These are phyloP conservation scores for Albula goreensis DNA, from an alignment of 2,113 vertebrate genomes.

Conservation along the genomic window DNA sequence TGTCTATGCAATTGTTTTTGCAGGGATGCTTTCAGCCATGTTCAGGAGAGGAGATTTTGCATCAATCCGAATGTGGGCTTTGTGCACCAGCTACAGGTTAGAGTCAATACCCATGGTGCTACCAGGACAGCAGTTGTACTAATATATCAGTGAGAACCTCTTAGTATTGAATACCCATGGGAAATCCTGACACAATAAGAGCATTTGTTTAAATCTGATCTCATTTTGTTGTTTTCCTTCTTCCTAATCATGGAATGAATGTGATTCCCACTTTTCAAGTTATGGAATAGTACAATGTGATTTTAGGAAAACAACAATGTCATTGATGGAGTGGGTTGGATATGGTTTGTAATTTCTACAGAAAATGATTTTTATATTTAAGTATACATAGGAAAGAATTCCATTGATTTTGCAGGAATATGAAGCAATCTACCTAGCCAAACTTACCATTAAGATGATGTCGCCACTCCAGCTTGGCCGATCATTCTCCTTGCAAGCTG, in stretches of 20 bases:
- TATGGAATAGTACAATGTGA: neutral
- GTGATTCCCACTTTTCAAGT: neutral
- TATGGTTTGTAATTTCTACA: neutral
- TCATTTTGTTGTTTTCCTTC: neutral
- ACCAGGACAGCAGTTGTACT: neutral
- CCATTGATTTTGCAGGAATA: constrained; percentile 80
- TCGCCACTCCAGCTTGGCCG: constrained; percentile 90
- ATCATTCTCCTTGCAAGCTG: constrained; percentile 85
- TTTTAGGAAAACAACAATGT: neutral
- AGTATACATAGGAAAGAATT: neutral
- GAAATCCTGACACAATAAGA: neutral
- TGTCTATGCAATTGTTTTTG: constrained; percentile 12
- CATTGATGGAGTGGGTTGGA: neutral
- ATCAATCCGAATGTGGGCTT: constrained; percentile 99
- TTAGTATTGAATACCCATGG: neutral
- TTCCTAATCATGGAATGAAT: neutral
- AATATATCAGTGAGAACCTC: neutral
- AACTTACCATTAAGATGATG: constrained; percentile 98
- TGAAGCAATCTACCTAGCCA: constrained; percentile 98
- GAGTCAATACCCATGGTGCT: neutral
- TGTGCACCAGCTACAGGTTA: constrained; percentile 96
- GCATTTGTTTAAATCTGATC: constrained; percentile 22
- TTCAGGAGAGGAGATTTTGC: constrained; percentile 98
- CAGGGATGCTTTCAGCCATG: constrained; percentile 96
- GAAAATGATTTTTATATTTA: neutral